phyloP scores from a whole-genome alignment of 2,888 invertebrate genomes.

The Idaea aversata region DNA sequence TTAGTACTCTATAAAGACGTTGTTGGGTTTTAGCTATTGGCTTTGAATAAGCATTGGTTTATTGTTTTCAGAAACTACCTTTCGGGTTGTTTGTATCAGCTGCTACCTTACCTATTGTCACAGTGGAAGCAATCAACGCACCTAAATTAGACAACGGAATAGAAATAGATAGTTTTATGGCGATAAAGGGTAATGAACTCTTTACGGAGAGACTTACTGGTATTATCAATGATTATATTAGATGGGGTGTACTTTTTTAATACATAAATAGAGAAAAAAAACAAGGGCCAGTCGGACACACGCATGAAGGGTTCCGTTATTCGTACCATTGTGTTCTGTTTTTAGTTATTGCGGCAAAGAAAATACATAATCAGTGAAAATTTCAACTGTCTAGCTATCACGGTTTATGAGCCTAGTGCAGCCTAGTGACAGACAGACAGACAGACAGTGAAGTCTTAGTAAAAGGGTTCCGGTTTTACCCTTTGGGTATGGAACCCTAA shows the following conservation, averaged over 20 bases:
- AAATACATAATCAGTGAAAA: too few relatives aligned
- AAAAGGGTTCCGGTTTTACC: too few relatives aligned
- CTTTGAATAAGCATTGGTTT: not conserved
- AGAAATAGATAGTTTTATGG: slow-evolving; percentile 11
- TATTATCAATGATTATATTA: slow-evolving; percentile 20
- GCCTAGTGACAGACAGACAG: too few relatives aligned
- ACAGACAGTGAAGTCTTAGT: too few relatives aligned
- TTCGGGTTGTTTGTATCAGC: not conserved
- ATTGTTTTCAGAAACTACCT: slow-evolving; percentile 1
- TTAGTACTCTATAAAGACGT: too few relatives aligned
- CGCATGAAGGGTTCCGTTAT: too few relatives aligned
- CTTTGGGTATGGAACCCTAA: too few relatives aligned
- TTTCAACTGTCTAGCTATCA: too few relatives aligned
- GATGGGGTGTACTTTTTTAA: slow-evolving; percentile 31
- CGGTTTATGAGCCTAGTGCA: too few relatives aligned
- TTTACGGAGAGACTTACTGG: slow-evolving; percentile 18
- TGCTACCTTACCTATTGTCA: not conserved
- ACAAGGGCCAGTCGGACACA: too few relatives aligned
- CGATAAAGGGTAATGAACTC: slow-evolving; percentile 4
- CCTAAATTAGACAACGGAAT: not conserved
- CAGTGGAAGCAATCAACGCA: not conserved
- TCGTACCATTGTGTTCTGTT: too few relatives aligned
- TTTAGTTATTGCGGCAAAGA: too few relatives aligned
- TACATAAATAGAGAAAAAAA: not conserved
- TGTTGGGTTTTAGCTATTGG: not conserved